These are phyloP conservation scores for Trichopoda pennipes DNA, from an alignment of 2,888 invertebrate genomes.

Conservation along the genomic window DNA sequence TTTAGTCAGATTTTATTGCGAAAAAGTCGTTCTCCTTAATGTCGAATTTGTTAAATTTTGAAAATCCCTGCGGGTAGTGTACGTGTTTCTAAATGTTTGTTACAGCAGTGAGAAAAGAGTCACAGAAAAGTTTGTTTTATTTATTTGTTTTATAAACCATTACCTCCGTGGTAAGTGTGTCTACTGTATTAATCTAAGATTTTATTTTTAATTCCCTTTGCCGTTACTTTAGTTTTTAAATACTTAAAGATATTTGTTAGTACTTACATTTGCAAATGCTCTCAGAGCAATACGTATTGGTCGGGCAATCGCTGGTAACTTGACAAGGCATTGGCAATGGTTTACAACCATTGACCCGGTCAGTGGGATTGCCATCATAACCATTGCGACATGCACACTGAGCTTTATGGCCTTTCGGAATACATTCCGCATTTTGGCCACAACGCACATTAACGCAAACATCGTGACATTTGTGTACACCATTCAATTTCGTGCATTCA, in stretches of 20 bases:
- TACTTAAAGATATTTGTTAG: conserved; percentile 66
- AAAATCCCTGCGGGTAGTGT: background rate
- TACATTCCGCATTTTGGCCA: conserved; percentile 92
- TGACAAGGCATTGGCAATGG: conserved; percentile 88
- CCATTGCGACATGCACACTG: conserved; percentile 90
- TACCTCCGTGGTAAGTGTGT: conserved; percentile 59
- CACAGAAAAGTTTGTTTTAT: conserved; percentile 37
- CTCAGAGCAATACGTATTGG: conserved; percentile 91
- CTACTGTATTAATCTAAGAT: conserved; percentile 58
- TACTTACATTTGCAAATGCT: conserved; percentile 90
- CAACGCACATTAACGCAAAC: conserved; percentile 90
- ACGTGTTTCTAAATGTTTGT: conserved; percentile 57
- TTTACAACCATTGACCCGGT: conserved; percentile 87
- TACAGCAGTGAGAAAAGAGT: conserved; percentile 25
- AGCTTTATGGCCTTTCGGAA: conserved; percentile 87
- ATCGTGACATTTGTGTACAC: conserved; percentile 90
- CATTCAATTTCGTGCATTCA: conserved; percentile 87
- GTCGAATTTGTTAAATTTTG: background rate
- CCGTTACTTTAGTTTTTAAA: conserved; percentile 36
- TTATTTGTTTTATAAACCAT: conserved; percentile 27
- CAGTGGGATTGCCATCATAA: conserved; percentile 89
- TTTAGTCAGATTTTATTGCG: too few relatives aligned
- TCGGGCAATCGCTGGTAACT: conserved; percentile 87
- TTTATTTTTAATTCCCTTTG: conserved; percentile 35
- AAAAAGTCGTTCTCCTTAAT: too few relatives aligned